Base-by-base conservation (phyloP, 2,797 vertebrate genomes). In the Thaleichthys pacificus region DNA sequence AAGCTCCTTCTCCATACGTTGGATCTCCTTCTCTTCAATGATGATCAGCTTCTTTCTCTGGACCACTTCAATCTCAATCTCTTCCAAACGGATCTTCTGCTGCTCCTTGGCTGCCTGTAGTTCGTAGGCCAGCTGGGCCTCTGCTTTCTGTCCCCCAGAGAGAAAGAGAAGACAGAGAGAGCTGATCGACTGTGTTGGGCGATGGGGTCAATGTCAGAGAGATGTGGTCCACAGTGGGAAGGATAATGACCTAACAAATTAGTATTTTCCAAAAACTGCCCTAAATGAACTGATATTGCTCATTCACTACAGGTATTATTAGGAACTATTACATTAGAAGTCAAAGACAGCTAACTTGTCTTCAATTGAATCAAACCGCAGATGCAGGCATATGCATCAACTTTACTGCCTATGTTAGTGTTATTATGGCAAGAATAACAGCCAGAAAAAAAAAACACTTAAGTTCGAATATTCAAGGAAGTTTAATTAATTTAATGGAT, bases 51-150 rank as follows among this genome's bases (percentile, higher is more conserved):
- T 96, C 85, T 95, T 89, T 70, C 96, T 90, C 83, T 96, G 95
- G 77, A 97, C 95, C 74, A 97, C 96, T 61, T 95, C 83, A 12
- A 96, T 96, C 87, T 97, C 94, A 0, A 96, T 95, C 83, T 95
- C 93, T 89, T 97, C 95, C 85, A 95, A 92, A 38, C 96, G 91
- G 66, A 97, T 97, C 89, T 95, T 96, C 81, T 97, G 96, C 88
- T 96, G 95, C 28, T 96, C 96, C 80, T 96, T 96, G 61, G 96
- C 96, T 3, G 95, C 96, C 93, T 97, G 93, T 62, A 99, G 93
- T 90, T 97, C 96, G 0, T 97, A 99, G 12, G 97, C 96, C 86
- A 98, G 91, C 89, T 98, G 95, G 62, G 96, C 92, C 83, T 98
- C 94, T 0, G 96, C 97, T 71, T 96, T 98, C 97, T 99, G 86